Evolutionary conservation across 2,113 vertebrate species (phyloP), one percentile per base, ranked within the genome.

Genomic region (Oryzias curvinotus): DNA sequence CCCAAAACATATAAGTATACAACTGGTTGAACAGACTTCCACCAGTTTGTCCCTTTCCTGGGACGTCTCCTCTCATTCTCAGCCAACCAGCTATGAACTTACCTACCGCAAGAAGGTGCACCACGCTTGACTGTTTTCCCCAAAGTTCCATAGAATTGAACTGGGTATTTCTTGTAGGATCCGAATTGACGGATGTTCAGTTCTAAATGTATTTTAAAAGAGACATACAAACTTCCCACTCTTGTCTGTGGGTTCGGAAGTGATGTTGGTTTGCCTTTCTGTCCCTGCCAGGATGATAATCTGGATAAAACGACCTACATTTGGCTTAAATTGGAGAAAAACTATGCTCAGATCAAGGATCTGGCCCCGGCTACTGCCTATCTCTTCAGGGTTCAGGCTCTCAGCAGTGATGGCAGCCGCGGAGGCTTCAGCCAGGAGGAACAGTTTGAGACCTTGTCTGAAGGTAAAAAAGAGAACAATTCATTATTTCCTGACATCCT

Each of bases 61-160:
- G 97, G 92, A 89, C 0, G 92, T 98, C 1, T 92, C 94, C 0
- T 88, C 58, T 0, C 87, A 91, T 0, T 85, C 78, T 28, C 88
- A 89, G 0, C 84, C 93, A 66, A 86, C 91, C 80, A 94, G 92
- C 61, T 99, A 95, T 0, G 93, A 98, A 71, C 92, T 99, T 52
- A 96, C 92, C 78, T 98, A 96, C 83, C 94, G 93, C 71, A 98
- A 95, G 83, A 98, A 97, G 95, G 97, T 97, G 14, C 1, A 19
- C 6, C 1, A 16, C 56, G 7, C 54, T 57, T 7, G 51, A 44
- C 47, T 36, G 36, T 36, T 36, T 36, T 10, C 10, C 1, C 30
- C 30, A 36, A 36, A 36, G 30, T 36, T 36, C 36, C 36, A 36
- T 36, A 36, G 36, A 36, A 3, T 10, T 12, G 10, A 12, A 36